These are phyloP conservation scores for Pempheris klunzingeri DNA, from an alignment of 2,797 vertebrate genomes.

Conservation along the genomic window DNA sequence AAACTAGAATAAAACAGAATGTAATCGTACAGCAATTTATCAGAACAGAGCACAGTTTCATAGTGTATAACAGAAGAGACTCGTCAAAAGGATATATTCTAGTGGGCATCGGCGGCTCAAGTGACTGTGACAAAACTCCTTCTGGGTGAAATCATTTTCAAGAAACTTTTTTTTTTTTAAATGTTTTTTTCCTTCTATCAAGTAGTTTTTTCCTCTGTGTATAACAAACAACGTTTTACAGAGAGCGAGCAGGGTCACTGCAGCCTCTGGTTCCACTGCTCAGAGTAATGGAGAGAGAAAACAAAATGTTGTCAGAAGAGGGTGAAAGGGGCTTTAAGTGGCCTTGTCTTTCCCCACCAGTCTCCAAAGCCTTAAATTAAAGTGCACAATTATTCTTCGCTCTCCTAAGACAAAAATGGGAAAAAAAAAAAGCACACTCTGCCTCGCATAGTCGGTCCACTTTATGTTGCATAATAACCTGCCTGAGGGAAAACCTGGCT, in stretches of 20 bases:
- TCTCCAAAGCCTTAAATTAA: conserved; percentile 66
- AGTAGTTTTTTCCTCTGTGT: conserved; percentile 7
- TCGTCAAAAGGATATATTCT: not conserved
- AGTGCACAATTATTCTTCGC: conserved; percentile 45
- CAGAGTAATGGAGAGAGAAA: conserved; percentile 55
- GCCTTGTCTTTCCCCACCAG: conserved; percentile 54
- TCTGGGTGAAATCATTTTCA: not conserved
- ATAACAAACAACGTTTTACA: conserved; percentile 16
- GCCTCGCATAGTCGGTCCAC: conserved; percentile 49
- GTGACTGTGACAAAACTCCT: not conserved
- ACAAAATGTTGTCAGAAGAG: conserved; percentile 55
- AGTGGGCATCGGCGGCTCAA: not conserved
- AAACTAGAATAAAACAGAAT: no score
- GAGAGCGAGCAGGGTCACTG: conserved; percentile 47
- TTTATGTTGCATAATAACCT: conserved; percentile 65
- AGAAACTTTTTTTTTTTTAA: conserved; percentile 18
- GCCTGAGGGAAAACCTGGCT: conserved; percentile 65
- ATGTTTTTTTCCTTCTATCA: conserved; percentile 25
- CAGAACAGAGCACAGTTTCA: no score
- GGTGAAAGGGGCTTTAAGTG: conserved; percentile 60
- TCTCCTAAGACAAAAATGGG: conserved; percentile 4
- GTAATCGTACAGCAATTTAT: no score
- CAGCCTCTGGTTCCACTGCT: conserved; percentile 39
- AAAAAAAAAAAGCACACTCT: conserved; percentile 27
- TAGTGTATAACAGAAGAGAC: not conserved